Evolutionary conservation across 2,113 vertebrate species (phyloP).

Genomic region (Alethe diademata): DNA sequence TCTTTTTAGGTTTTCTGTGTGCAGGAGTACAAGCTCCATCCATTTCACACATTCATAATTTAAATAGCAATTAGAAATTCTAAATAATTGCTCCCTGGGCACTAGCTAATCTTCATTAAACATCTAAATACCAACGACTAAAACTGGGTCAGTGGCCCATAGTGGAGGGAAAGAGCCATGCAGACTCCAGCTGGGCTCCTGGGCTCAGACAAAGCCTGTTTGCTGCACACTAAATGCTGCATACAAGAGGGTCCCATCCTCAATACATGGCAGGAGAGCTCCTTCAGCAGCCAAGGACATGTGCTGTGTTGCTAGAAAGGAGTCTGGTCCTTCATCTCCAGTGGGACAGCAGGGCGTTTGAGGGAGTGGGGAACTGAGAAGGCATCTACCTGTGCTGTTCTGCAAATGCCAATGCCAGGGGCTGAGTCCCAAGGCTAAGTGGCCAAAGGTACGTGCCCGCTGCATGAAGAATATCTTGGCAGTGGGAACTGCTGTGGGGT

Average conservation of each 20-base stretch:
- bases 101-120: conserved; percentile 38
- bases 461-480: neutral
- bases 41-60: neutral
- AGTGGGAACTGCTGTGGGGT: neutral
- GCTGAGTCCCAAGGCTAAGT: rapidly evolving
- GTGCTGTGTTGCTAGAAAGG: neutral
- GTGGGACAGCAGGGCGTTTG: neutral
- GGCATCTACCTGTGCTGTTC: neutral
- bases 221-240: neutral
- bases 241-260: neutral
- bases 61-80: conserved; percentile 18
- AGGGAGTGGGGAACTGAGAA: neutral
- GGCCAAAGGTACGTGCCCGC: rapidly evolving
- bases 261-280: rapidly evolving
- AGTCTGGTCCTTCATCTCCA: neutral
- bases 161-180: neutral
- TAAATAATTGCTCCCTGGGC: neutral
- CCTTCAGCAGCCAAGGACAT: neutral
- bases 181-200: neutral
- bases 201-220: rapidly evolving
- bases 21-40: neutral
- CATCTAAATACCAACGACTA: neutral
- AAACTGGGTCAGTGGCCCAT: neutral
- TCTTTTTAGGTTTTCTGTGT: neutral
- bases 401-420: neutral